Evolutionary conservation across 2,797 vertebrate genomes (phyloP), one percentile per base, ranked within the genome.

Genomic region (Anolis apletophallus): DNA sequence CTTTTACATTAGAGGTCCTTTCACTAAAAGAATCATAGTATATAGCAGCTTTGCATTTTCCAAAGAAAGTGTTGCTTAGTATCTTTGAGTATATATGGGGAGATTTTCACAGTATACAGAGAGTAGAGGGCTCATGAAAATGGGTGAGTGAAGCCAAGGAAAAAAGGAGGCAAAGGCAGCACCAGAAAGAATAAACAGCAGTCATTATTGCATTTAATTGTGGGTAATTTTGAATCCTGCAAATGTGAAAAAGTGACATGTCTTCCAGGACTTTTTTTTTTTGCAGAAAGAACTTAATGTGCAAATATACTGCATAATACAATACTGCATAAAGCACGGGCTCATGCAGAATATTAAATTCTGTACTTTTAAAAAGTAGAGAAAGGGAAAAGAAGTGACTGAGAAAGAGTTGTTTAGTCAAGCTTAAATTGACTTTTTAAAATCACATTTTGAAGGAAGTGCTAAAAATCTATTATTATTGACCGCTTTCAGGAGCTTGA

Each of bases 191-290:
- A 83, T 34, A 34, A 17, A 50, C 46, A 94, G 91, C 92, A 88
- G 90, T 90, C 85, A 88, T 91, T 90, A 92, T 91, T 92, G 81
- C 83, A 84, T 88, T 93, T 94, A 93, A 93, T 93, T 94, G 85
- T 83, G 59, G 83, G 77, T 86, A 92, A 94, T 95, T 93, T 91
- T 79, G 86, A 92, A 84, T 77, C 50, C 59, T 77, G 73, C 85
- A 83, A 90, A 80, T 16, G 87, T 84, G 64, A 80, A 86, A 85
- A 80, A n/a, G 69, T 80, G 21, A 57, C 87, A 89, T 91, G 88
- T 89, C 83, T 90, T 71, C 75, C 4, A 82, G 83, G 3, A 52
- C 9, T 87, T 89, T 67, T 81, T 92, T 40, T 40, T 40, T 40
- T 91, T 32, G 23, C 55, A 61, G 77, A 76, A 88, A 92, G 74